Conservation (phyloP, 2,113 vertebrate genomes). For the Cinclus mexicanus region DNA sequence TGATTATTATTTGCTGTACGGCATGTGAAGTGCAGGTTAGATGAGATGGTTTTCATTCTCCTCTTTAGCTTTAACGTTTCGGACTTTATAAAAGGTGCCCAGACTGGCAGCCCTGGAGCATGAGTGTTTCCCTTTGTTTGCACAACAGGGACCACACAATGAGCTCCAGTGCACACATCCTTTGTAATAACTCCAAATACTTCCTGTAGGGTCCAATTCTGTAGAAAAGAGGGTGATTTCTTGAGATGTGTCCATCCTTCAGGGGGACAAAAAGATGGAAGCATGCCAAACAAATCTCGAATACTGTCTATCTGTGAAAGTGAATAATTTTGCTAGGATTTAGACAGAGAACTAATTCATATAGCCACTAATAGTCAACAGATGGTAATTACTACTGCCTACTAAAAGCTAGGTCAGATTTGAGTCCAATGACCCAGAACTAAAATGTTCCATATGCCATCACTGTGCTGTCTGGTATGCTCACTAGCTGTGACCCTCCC, state of each 20-base stretch:
- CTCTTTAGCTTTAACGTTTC: neutral
- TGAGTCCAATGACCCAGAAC: slow-evolving; percentile 22
- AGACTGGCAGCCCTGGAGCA: neutral
- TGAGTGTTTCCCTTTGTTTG: neutral
- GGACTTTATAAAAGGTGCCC: neutral
- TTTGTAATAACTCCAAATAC: neutral
- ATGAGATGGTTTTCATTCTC: neutral
- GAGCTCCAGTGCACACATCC: neutral
- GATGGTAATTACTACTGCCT: slow-evolving; percentile 38
- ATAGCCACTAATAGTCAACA: slow-evolving; percentile 32
- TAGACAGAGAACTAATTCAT: neutral
- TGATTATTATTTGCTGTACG: neutral
- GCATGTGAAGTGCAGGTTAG: neutral
- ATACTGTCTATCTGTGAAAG: neutral
- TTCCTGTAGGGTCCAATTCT: neutral
- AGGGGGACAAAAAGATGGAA: neutral
- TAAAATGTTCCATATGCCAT: slow-evolving; percentile 46
- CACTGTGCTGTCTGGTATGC: neutral
- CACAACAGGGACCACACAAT: neutral
- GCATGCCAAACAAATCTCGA: neutral
- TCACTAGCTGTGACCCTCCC: neutral
- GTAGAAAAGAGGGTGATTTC: neutral
- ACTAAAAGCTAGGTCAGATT: slow-evolving; percentile 34
- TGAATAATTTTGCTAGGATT: neutral
- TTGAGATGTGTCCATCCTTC: neutral